These are phyloP conservation scores for Tretioscincus oriximinensis DNA, from an alignment of 2,113 vertebrate species.

Conservation along the genomic window DNA sequence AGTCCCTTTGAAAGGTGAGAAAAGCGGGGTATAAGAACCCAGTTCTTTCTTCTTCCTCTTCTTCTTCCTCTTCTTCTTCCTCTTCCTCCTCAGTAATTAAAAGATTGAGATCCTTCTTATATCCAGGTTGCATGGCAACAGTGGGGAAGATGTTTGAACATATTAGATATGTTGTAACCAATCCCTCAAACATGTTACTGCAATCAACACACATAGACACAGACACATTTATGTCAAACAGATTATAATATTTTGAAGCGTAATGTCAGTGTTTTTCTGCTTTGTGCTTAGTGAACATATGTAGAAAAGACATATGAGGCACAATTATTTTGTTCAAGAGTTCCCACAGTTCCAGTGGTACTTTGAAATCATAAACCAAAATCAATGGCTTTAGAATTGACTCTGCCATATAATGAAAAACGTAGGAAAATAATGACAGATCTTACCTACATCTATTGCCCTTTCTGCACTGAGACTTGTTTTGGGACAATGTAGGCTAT, in stretches of 20 bases:
- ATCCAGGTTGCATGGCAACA: neutral
- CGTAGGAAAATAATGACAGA: neutral
- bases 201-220: neutral
- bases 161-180: neutral
- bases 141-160: too few relatives aligned
- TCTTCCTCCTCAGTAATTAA: too few relatives aligned
- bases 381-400: neutral
- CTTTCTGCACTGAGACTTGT: too few relatives aligned
- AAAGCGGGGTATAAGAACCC: too few relatives aligned
- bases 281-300: neutral
- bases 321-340: rapidly evolving
- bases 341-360: neutral
- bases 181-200: neutral
- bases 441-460: too few relatives aligned
- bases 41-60: too few relatives aligned
- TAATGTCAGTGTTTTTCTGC: rapidly evolving
- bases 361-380: neutral
- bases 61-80: too few relatives aligned
- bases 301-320: constrained; percentile 6
- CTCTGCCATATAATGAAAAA: neutral
- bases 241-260: neutral
- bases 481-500: too few relatives aligned
- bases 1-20: too few relatives aligned
- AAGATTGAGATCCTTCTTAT: neutral
- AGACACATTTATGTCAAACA: neutral